A percentile compares a stretch with the other conserved stretches of the same genome.
These are phyloP conservation scores for Cinclus cinclus DNA, from an alignment of 2,113 vertebrate genomes.

Conservation along the genomic window DNA sequence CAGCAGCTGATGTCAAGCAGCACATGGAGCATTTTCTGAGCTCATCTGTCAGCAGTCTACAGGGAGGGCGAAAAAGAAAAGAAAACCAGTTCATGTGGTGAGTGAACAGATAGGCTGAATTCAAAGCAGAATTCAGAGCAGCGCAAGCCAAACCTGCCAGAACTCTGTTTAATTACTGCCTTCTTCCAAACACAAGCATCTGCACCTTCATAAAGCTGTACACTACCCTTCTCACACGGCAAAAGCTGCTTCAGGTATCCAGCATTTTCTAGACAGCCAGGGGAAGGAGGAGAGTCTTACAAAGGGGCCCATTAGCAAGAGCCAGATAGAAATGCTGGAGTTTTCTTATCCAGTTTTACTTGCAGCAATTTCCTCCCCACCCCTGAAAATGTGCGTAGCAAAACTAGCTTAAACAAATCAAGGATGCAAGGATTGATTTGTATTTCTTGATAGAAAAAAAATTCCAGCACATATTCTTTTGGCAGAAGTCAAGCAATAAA, in stretches of 20 bases:
- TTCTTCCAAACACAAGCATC: background rate
- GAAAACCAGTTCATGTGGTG: background rate
- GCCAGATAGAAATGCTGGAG: background rate
- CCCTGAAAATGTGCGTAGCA: background rate
- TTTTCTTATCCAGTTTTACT: background rate
- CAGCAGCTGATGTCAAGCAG: slow-evolving; percentile 14
- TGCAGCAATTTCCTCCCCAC: background rate
- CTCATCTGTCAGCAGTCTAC: background rate
- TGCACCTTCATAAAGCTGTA: background rate
- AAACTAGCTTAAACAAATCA: background rate
- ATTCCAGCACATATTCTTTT: background rate
- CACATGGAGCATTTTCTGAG: slow-evolving; percentile 18
- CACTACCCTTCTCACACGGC: background rate
- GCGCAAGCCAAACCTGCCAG: background rate
- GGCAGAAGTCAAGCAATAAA: background rate
- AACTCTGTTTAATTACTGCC: background rate
- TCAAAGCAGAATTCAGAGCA: background rate
- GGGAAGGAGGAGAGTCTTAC: background rate
- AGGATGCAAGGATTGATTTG: background rate
- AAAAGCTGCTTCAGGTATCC: background rate
- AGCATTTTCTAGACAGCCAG: background rate
- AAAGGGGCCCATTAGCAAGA: background rate
- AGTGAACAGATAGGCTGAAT: background rate
- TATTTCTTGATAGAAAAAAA: background rate
- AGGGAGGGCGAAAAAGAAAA: background rate